These are phyloP conservation scores for Andrena bucephala DNA, from an alignment of 2,888 invertebrate species.

Conservation along the genomic window DNA sequence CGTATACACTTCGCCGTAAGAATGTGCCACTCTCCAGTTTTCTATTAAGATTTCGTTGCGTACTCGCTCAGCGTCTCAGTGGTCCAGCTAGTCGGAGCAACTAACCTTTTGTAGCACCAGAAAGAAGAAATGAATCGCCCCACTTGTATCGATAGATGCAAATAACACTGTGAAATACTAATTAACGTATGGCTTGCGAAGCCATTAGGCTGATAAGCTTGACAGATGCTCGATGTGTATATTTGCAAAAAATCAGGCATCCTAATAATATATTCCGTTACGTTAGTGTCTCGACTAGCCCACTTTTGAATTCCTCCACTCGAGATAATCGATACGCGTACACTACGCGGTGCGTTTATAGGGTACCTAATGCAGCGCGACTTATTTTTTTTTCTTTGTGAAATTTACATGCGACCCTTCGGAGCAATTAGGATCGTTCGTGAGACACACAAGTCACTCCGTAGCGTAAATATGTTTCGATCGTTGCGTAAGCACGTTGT, in stretches of 20 bases:
- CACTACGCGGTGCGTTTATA: conserved; percentile 10
- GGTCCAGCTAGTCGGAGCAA: background rate
- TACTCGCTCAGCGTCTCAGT: conserved; percentile 1
- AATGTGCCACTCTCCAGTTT: conserved; percentile 43
- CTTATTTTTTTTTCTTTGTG: conserved; percentile 23
- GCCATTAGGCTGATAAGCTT: too few species aligned
- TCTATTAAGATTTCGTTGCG: conserved; percentile 26
- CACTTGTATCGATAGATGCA: too few species aligned
- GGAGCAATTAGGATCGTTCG: conserved; percentile 15
- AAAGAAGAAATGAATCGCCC: background rate
- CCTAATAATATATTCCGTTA: conserved; percentile 3
- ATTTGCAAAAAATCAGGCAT: background rate
- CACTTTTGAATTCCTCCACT: background rate
- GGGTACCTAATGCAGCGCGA: background rate
- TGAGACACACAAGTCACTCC: conserved; percentile 22
- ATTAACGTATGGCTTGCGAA: too few species aligned
- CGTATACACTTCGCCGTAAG: background rate
- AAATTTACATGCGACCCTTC: conserved; percentile 16
- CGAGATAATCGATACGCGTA: conserved; percentile 30
- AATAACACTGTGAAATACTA: too few species aligned
- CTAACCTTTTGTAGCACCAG: background rate
- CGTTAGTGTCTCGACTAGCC: conserved; percentile 2
- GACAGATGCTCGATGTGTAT: background rate
- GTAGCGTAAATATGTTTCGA: conserved; percentile 48
- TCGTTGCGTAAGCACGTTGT: conserved; percentile 14